Evolutionary conservation across 2,113 vertebrate genomes (phyloP), one percentile per base, ranked within the genome.

Genomic region (Tringa solitaria): DNA sequence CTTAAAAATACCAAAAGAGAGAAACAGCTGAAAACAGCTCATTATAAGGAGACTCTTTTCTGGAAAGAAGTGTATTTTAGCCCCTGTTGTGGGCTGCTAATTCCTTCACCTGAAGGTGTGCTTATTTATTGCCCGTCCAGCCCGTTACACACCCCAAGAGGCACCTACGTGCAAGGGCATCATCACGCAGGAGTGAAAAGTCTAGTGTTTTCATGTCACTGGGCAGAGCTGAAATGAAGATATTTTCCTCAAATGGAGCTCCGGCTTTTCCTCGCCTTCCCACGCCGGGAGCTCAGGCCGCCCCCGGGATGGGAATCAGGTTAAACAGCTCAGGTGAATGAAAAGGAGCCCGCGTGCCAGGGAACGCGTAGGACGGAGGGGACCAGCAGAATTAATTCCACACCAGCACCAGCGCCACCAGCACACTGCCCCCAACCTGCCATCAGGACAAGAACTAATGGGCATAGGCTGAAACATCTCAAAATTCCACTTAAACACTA

Each of bases 261-360:
- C 79, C 2, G 24, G n/a, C 87, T 90, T 57, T 57, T 37, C 63
- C 48, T 30, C 4, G 0, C 63, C 48, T 93, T 95, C 95, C 93
- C 94, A 88, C 56, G 24, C 85, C 18, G 1, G 53, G 43, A 84
- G 35, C 63, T 76, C 22, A 61, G 87, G 85, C 72, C 59, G 16
- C 87, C 95, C 85, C 79, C 24, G 67, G 80, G 72, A 53, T 73
- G 81, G 84, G 35, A 91, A 97, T 88, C 48, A 74, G 93, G 95
- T 84, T 93, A 92, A 96, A 84, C 87, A 95, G 91, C 82, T 92
- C 74, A 78, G 11, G 57, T 6, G 95, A 93, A 94, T 96, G 82
- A 84, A 24, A 97, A 97, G 9, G 28, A 97, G 88, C 56, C 54
- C 5, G 53, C 2, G 16, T 1, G 7, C 7, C 7, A 84, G 69